Conservation (phyloP, 2,888 invertebrate genomes). For the Eremobia ochroleuca region DNA sequence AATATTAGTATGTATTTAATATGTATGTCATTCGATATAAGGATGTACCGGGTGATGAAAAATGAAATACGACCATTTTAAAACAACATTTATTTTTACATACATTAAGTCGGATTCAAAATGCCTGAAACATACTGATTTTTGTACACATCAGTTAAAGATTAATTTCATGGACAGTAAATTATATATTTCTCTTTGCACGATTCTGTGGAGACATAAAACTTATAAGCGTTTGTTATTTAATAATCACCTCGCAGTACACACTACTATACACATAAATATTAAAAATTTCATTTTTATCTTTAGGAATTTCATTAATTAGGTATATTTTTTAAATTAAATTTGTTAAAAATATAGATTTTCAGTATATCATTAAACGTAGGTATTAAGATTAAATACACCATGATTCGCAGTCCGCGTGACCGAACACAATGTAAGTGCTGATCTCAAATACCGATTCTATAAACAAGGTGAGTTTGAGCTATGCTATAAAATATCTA, state of each 20-base stretch:
- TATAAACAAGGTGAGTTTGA: slow-evolving; percentile 76
- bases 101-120: slow-evolving; percentile 91
- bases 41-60: slow-evolving; percentile 39
- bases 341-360: slow-evolving; percentile 90
- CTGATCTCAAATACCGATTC: slow-evolving; percentile 73
- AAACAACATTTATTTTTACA: slow-evolving; percentile 92
- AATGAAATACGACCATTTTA: slow-evolving; percentile 88
- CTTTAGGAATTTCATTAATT: slow-evolving; percentile 89
- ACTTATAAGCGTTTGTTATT: slow-evolving; percentile 84
- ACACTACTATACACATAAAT: slow-evolving; percentile 88
- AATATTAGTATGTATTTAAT: not conserved
- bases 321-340: slow-evolving; percentile 87
- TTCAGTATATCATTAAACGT: slow-evolving; percentile 87
- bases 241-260: slow-evolving; percentile 84
- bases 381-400: slow-evolving; percentile 84
- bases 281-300: slow-evolving; percentile 88
- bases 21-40: not conserved
- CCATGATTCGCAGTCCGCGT: slow-evolving; percentile 78
- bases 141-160: slow-evolving; percentile 90
- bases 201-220: slow-evolving; percentile 81
- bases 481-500: slow-evolving; percentile 81
- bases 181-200: slow-evolving; percentile 85
- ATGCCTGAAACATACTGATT: slow-evolving; percentile 91
- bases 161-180: slow-evolving; percentile 89
- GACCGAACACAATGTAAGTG: slow-evolving; percentile 70